Evolutionary conservation across 1,140 invertebrate genomes (phyloP).

Genomic region (Atta colombica): DNA sequence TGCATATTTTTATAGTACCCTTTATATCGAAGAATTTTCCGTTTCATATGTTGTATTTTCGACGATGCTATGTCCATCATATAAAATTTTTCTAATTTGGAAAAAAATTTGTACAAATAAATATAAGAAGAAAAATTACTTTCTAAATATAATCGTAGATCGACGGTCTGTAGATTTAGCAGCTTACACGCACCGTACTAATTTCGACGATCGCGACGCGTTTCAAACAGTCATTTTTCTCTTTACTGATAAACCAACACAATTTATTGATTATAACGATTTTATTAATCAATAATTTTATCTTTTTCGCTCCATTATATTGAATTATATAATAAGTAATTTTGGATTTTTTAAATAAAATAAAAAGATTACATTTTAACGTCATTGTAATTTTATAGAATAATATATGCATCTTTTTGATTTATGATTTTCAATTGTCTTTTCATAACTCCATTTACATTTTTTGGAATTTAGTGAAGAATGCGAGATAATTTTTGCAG

Average conservation of each 20-base stretch:
- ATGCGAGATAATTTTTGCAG: not conserved
- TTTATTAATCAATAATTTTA: slow-evolving; percentile 33
- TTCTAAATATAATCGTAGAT: slow-evolving; percentile 28
- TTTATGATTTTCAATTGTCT: not conserved
- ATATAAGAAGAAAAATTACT: not conserved
- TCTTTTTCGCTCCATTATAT: slow-evolving; percentile 54
- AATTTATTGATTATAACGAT: slow-evolving; percentile 19
- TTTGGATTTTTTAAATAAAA: not conserved
- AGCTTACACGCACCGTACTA: slow-evolving; percentile 23
- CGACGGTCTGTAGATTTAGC: slow-evolving; percentile 47
- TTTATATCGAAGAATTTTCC: slow-evolving; percentile 13
- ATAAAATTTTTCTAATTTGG: slow-evolving; percentile 6
- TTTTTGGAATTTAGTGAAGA: not conserved
- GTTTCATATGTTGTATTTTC: slow-evolving; percentile 28
- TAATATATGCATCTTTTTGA: not conserved
- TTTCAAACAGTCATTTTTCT: slow-evolving; percentile 36
- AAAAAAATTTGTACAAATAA: not conserved
- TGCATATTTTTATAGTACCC: slow-evolving; percentile 30
- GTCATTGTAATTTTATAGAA: not conserved
- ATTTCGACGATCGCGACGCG: slow-evolving; percentile 45
- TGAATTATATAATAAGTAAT: slow-evolving; percentile 12
- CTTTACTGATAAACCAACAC: slow-evolving; percentile 11
- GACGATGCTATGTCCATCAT: not conserved
- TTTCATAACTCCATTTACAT: not conserved
- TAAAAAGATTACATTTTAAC: not conserved